Evolutionary conservation across 1,140 invertebrate species (phyloP).

Genomic region (Anastrepha ludens): DNA sequence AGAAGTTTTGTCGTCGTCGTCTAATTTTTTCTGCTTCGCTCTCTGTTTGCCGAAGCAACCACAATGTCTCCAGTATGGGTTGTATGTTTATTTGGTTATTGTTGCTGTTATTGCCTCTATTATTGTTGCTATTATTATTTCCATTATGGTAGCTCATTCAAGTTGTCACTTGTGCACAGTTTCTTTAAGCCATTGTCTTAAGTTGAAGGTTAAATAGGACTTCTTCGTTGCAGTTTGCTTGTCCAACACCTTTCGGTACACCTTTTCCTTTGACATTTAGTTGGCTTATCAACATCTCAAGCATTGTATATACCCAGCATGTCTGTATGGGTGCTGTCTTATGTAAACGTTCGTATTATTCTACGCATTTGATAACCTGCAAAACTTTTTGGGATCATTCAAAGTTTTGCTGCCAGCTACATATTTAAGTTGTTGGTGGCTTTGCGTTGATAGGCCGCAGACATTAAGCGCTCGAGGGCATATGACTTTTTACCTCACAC

Average conservation of each 20-base stretch:
- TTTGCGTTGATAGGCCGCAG: slow-evolving; percentile 53
- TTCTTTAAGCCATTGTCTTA: slow-evolving; percentile 26
- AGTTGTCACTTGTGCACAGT: slow-evolving; percentile 21
- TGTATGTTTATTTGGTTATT: not conserved
- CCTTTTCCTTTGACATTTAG: not conserved
- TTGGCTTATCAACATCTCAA: slow-evolving; percentile 31
- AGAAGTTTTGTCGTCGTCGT: no score
- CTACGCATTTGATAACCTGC: not conserved
- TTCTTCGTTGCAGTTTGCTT: slow-evolving; percentile 29
- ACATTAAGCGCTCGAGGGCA: slow-evolving; percentile 35
- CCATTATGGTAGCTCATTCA: slow-evolving; percentile 30
- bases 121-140: slow-evolving; percentile 45
- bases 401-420: slow-evolving; percentile 46
- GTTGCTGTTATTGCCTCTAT: not conserved
- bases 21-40: not conserved
- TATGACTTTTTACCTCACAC: not conserved
- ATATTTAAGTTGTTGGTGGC: slow-evolving; percentile 46
- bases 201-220: slow-evolving; percentile 46
- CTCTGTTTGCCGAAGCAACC: not conserved
- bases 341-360: not conserved
- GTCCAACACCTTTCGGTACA: slow-evolving; percentile 18
- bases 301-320: not conserved
- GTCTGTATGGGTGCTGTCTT: not conserved
- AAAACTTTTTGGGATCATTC: slow-evolving; percentile 46
- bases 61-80: slow-evolving; percentile 4